These are phyloP conservation scores for Copidosoma aretas DNA, from an alignment of 2,888 invertebrate genomes.

Conservation along the genomic window DNA sequence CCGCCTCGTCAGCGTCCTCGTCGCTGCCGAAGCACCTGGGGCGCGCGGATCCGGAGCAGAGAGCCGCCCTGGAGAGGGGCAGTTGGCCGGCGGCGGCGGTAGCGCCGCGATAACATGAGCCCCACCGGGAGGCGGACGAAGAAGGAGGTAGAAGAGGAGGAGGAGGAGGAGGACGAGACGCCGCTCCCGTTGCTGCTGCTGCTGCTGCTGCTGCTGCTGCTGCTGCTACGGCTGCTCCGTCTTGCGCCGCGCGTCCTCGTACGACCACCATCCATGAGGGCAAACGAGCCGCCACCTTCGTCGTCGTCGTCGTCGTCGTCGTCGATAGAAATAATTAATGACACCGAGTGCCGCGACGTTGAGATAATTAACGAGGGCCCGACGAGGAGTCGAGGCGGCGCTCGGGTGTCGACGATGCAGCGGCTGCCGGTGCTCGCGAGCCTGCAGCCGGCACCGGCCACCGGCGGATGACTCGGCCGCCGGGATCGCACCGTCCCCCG, in stretches of 20 bases:
- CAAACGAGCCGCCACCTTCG: no score
- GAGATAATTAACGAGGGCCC: no score
- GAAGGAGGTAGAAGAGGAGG: background rate
- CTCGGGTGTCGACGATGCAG: slow-evolving; percentile 3
- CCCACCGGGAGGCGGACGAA: background rate
- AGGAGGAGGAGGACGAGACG: no score
- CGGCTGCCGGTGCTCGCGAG: slow-evolving; percentile 34
- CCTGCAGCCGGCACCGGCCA: slow-evolving; percentile 27
- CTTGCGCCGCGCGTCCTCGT: no score
- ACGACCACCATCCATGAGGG: no score
- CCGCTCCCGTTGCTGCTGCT: background rate
- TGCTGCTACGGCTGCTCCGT: no score
- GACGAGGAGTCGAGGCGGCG: slow-evolving; percentile 2
- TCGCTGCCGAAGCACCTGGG: no score
- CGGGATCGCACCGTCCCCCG: slow-evolving; percentile 19
- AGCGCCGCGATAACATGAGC: background rate
- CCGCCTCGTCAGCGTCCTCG: no score
- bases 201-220: no score
- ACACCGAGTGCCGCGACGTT: no score
- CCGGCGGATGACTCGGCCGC: slow-evolving; percentile 59
- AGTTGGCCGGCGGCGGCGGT: background rate
- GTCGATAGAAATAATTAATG: no score
- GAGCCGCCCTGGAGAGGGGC: background rate
- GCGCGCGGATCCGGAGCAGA: background rate
- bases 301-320: no score